A percentile compares a stretch with the other conserved stretches of the same genome.
phyloP scores from a whole-genome alignment of 1,140 invertebrate genomes.

The Antheraea mylitta region DNA sequence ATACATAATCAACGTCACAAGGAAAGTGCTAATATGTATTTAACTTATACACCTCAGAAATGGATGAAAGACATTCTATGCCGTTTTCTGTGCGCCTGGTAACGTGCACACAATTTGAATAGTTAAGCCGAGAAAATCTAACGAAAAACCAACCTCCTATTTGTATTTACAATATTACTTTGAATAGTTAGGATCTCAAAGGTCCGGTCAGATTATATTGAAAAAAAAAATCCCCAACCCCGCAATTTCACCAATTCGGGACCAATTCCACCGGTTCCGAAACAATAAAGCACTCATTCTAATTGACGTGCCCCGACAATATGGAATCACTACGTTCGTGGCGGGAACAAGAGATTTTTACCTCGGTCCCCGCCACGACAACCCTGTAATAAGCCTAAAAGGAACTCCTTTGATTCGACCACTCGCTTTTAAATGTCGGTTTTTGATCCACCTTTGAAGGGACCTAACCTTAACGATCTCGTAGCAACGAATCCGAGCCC shows the following conservation, averaged over 20 bases:
- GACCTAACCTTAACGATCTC: slow-evolving; percentile 33
- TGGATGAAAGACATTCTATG: no score
- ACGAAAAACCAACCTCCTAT: no score
- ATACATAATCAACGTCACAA: no score
- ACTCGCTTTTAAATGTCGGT: slow-evolving; percentile 41
- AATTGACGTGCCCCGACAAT: slow-evolving; percentile 30
- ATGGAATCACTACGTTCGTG: slow-evolving; percentile 9
- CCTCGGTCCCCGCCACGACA: slow-evolving; percentile 20
- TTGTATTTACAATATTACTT: no score
- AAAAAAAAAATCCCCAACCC: not conserved
- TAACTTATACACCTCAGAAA: no score
- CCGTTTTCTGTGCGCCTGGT: no score
- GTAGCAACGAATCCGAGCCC: slow-evolving; percentile 27
- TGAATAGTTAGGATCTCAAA: no score
- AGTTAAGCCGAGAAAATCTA: no score
- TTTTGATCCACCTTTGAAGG: slow-evolving; percentile 47
- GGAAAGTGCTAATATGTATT: no score
- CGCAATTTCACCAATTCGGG: not conserved
- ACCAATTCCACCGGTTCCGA: not conserved
- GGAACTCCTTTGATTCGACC: slow-evolving; percentile 44
- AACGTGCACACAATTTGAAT: no score
- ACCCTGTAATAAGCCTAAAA: slow-evolving; percentile 61
- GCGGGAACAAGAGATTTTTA: slow-evolving; percentile 34
- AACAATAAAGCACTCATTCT: slow-evolving; percentile 39
- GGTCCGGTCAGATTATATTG: no score